phyloP scores from a whole-genome alignment of 1,140 invertebrate species.

The Drosophila yakuba region DNA sequence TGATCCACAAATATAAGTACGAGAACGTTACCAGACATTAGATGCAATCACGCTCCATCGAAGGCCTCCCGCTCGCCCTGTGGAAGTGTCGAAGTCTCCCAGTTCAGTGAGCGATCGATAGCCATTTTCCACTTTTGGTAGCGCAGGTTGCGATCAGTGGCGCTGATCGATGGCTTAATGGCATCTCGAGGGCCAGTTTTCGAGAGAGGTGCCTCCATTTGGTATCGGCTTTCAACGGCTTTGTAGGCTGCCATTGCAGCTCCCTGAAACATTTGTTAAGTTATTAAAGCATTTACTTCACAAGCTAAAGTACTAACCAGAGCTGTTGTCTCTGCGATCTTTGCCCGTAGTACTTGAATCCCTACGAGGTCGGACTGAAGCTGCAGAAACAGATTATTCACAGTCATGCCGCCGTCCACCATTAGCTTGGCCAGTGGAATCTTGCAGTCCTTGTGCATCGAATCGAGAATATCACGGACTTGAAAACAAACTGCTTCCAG shows the following conservation, averaged over 20 bases:
- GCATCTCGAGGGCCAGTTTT: constrained; percentile 82
- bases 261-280: constrained; percentile 74
- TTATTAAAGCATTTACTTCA: neutral
- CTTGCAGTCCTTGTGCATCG: constrained; percentile 95
- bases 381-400: constrained; percentile 94
- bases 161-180: constrained; percentile 89
- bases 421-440: constrained; percentile 89
- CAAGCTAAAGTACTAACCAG: constrained; percentile 81
- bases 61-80: constrained; percentile 68
- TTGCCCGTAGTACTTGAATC: constrained; percentile 88
- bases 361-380: constrained; percentile 86
- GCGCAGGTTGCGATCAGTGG: constrained; percentile 89
- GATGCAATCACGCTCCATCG: constrained; percentile 50
- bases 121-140: constrained; percentile 95
- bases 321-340: constrained; percentile 94
- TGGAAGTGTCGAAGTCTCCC: constrained; percentile 86
- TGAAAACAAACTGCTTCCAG: constrained; percentile 97
- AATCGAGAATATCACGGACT: constrained; percentile 93
- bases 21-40: constrained; percentile 1
- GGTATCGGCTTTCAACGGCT: constrained; percentile 87
- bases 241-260: constrained; percentile 93
- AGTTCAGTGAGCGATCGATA: constrained; percentile 91
- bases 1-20: constrained; percentile 2
- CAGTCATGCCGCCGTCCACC: constrained; percentile 97
- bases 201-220: constrained; percentile 83